Base-by-base conservation (phyloP, 1,140 invertebrate genomes). In the Bathynomus jamesi region DNA sequence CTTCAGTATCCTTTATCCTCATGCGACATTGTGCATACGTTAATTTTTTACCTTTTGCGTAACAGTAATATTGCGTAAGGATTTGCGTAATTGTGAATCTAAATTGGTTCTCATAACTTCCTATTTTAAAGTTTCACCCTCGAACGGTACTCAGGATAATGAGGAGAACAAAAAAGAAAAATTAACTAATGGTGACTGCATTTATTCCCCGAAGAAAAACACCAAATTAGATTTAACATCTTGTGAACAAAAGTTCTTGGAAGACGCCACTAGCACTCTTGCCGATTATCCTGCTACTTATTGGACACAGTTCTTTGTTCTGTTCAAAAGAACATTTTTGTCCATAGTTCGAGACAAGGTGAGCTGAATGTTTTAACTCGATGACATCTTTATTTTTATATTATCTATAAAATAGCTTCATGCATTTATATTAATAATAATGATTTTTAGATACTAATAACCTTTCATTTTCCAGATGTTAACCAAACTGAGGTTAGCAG, bases 311-410 rank as follows among this genome's bases (percentile, higher is more conserved):
- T 69, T 69, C 46, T 27, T 30, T n/a, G 92, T 96, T 70, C 84
- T 96, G 68, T 86, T 96, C 68, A 91, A 92, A 78, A 83, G 95
- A 69, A 95, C 92, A 0, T 94, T 95, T 78, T 85, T 91, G 70
- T 94, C 92, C 72, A 95, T 94, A 68, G 87, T 95, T 70, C 85
- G 94, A 79, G 93, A 96, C 81, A 85, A 87, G 81, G 89, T 90
- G 78, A 82, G 83, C 2, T 53, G 21, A 1, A 5, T 5, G 13
- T 17, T 17, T 17, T 53, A 17, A 17, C 40, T 5, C 40, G 13
- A 17, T 17, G 21, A 2, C 13, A 3, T 53, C 2, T 1, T 53
- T 53, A 53, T 53, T 1, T 53, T 53, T 21, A 1, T 53, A 5
- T 53, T 53, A 53, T 53, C 21, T 17, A 53, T 17, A 21, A 17